Base-by-base conservation (phyloP, 2,113 vertebrate species). In the Chionis minor region DNA sequence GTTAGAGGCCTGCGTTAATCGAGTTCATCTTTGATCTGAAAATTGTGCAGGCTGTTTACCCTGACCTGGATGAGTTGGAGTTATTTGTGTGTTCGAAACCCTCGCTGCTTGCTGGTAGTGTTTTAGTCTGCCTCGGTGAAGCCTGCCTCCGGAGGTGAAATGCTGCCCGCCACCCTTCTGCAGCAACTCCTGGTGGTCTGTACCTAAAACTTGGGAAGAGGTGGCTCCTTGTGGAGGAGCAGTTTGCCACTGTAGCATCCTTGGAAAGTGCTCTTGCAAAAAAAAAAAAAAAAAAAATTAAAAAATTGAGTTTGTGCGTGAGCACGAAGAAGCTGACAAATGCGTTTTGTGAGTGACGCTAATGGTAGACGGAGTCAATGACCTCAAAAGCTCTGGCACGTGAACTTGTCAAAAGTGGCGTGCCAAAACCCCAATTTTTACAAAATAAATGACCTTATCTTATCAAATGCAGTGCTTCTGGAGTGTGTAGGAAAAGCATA, bases 291-390 rank as follows among this genome's bases (percentile, higher is more conserved):
- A 7, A 6, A 47, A 42, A 22, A 23, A 7, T 22, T 1, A 23
- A 38, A 38, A 22, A 23, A 7, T 22, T 1, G 21, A 38, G 38
- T 38, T 38, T 8, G 12, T 10, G 15, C 3, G 0, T 28, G 65
- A 35, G 35, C 20, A n/a, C 14, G 45, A 30, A 71, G 47, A 32
- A 51, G 45, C n/a, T 75, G 40, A 22, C 14, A 30, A 40, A 42
- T 47, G 42, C 5, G 80, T 33, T 44, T 40, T 79, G 21, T 6
- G 17, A 38, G 66, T 0, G 0, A 3, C 16, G 2, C 14, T 40
- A 2, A 16, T 44, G 32, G 61, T 27, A 35, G 45, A 19, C 14
- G 70, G 19, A 73, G n/a, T 45, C 86, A n/a, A 1, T 22, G 44
- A 38, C 44, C 59, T 90, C 56, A n/a, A 33, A 74, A 95, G 28